A percentile compares a stretch with the other conserved stretches of the same genome.
These are phyloP conservation scores for Dallia pectoralis DNA, from an alignment of 2,797 vertebrate species.

Conservation along the genomic window DNA sequence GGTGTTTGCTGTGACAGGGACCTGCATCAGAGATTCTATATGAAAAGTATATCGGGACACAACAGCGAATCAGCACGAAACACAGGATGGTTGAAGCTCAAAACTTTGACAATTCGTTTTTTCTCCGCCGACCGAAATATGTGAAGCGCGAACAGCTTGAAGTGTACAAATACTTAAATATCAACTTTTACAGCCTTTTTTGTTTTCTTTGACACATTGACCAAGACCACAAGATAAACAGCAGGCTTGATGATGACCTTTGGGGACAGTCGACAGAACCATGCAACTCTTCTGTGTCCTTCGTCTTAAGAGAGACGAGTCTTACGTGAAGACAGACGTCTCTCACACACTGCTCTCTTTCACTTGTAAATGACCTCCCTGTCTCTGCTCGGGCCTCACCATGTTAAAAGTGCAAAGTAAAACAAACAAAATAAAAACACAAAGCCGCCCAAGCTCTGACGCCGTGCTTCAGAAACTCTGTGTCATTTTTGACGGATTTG, in stretches of 20 bases:
- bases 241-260: slow-evolving; percentile 25
- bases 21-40: slow-evolving; percentile 47
- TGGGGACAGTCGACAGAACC: slow-evolving; percentile 30
- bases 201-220: slow-evolving; percentile 41
- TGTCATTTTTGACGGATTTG: slow-evolving; percentile 25
- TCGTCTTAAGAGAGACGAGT: slow-evolving; percentile 33
- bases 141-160: slow-evolving; percentile 25
- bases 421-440: slow-evolving; percentile 46
- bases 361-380: slow-evolving; percentile 34
- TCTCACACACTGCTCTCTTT: slow-evolving; percentile 36
- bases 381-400: slow-evolving; percentile 18
- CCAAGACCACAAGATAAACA: slow-evolving; percentile 36
- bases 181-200: slow-evolving; percentile 28
- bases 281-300: slow-evolving; percentile 40
- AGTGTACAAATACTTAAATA: slow-evolving; percentile 33
- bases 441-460: slow-evolving; percentile 58
- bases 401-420: slow-evolving; percentile 48
- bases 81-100: slow-evolving; percentile 15
- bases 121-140: slow-evolving; percentile 12
- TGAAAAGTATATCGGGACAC: slow-evolving; percentile 50
- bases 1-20: slow-evolving; percentile 42
- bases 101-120: slow-evolving; percentile 23
- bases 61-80: slow-evolving; percentile 39
- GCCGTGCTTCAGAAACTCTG: slow-evolving; percentile 51
- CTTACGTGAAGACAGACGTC: slow-evolving; percentile 36